Base-by-base conservation (phyloP, 2,797 vertebrate species). In the Premnoplex brunnescens region DNA sequence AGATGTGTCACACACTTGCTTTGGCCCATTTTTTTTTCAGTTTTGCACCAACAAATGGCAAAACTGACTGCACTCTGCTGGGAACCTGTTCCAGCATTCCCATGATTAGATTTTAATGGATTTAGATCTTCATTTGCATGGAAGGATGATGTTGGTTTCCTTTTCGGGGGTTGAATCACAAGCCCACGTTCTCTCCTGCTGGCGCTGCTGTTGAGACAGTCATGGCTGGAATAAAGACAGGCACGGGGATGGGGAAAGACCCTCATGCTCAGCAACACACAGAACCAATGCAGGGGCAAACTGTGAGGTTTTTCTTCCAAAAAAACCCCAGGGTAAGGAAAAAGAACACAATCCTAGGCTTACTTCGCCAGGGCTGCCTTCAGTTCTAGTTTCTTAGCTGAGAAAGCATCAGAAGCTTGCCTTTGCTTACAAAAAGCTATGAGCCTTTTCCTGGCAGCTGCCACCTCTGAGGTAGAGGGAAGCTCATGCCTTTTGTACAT, bases 381-480 rank as follows among this genome's bases (percentile, higher is more conserved):
- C 66, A 68, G n/a, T n/a, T 63, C 16, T 36, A 51, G 49, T 46
- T 44, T 68, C 73, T 74, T 26, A 80, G 49, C 36, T 52, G 49
- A 88, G 88, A 69, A 83, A 75, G 75, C 43, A 88, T 78, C 62
- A 84, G 76, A 93, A 41, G 23, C 39, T 85, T 85, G 78, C 54
- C 69, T 86, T 75, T 84, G 43, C 79, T 88, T 62, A 43, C 46
- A 81, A 54, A 88, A 94, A 93, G 49, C 67, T 66, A 66, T 92
- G 85, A 95, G 85, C 68, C 69, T 89, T 85, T 83, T 28, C 32
- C 82, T 68, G 69, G 58, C 58, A 95, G 79, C 66, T 93, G 83
- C 80, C 48, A 27, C 39, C 73, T 92, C 66, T 27, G 20, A 76
- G 85, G 39, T 56, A 64, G 52, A 85, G 59, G 48, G 82, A 91